These are phyloP conservation scores for Sphecodes monilicornis DNA, from an alignment of 2,888 invertebrate genomes.

Conservation along the genomic window DNA sequence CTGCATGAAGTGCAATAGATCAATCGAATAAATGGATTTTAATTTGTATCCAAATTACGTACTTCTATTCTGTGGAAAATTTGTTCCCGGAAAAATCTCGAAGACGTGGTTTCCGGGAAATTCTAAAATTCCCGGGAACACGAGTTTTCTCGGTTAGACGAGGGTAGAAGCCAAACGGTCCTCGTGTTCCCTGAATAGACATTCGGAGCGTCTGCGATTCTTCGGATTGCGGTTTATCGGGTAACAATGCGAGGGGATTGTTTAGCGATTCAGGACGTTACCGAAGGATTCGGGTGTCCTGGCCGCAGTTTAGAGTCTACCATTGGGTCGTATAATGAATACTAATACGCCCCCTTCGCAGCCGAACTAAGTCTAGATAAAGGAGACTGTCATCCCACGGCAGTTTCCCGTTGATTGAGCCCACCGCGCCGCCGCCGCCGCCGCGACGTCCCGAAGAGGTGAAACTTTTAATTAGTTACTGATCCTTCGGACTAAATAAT, in stretches of 20 bases:
- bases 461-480: conserved; percentile 79
- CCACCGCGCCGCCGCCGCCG: not conserved
- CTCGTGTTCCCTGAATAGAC: not conserved
- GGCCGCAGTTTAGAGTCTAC: conserved; percentile 40
- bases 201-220: not conserved
- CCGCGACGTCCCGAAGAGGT: conserved; percentile 35
- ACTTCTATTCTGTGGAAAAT: not conserved
- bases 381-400: conserved; percentile 57
- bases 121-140: not conserved
- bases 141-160: not conserved
- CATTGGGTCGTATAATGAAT: conserved; percentile 63
- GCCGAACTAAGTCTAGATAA: conserved; percentile 56
- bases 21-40: not conserved
- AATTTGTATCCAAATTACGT: not conserved
- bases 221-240: conserved; percentile 28
- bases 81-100: not conserved
- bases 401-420: conserved; percentile 57
- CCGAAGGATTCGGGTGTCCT: conserved; percentile 41
- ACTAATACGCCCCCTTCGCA: conserved; percentile 52
- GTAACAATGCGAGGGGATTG: conserved; percentile 29
- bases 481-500: conserved; percentile 69
- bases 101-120: not conserved
- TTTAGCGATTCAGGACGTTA: conserved; percentile 46
- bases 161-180: not conserved
- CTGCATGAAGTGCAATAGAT: not conserved